Conservation (phyloP, 2,113 vertebrate genomes). For the Vicugna pacos region DNA sequence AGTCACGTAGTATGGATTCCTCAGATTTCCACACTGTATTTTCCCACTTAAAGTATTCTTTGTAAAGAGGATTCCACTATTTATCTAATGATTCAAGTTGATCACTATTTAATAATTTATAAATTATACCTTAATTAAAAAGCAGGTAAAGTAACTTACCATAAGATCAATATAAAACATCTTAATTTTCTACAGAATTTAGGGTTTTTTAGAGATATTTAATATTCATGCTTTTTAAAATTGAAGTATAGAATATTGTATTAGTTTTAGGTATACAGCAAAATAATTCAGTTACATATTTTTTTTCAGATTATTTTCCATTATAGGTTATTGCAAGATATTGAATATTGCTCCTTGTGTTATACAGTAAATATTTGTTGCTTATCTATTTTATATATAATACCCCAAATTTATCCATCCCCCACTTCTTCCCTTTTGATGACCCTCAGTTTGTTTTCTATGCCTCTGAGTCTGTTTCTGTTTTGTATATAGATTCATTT, state of each 20-base stretch:
- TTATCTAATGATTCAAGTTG: constrained; percentile 9
- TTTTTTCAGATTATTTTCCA: background rate
- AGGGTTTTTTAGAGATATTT: background rate
- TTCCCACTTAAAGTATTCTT: background rate
- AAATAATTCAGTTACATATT: background rate
- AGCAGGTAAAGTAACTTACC: background rate
- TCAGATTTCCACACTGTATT: background rate
- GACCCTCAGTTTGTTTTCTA: background rate
- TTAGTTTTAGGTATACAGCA: background rate
- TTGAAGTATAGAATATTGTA: background rate
- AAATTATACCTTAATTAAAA: constrained; percentile 19
- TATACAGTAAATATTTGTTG: background rate
- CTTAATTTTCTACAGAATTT: background rate
- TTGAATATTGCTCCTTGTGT: background rate
- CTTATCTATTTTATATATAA: background rate
- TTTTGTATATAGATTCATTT: background rate
- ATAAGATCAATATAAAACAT: background rate
- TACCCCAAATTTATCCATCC: background rate
- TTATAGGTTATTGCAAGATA: background rate
- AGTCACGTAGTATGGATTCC: background rate
- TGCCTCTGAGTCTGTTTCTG: background rate
- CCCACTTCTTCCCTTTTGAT: background rate
- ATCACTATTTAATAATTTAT: constrained; percentile 1
- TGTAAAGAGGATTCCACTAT: background rate
- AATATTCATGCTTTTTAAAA: background rate